Percentiles rank a stretch among this genome's conserved stretches.
Conservation (phyloP, 1,140 invertebrate species). For the Cydia strobilella region DNA sequence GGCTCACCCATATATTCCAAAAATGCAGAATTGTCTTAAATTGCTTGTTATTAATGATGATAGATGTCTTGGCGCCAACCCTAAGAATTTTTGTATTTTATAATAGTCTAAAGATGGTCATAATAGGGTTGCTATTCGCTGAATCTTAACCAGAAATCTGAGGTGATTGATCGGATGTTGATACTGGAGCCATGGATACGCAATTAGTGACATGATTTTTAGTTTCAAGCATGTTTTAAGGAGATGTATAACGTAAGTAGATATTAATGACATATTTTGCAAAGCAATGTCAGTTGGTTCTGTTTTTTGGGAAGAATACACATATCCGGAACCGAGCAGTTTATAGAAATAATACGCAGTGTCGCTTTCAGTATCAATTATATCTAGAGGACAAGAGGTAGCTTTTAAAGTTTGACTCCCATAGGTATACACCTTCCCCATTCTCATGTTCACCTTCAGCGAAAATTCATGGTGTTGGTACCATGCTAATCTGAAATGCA, state of each 20-base stretch:
- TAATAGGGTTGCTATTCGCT: constrained; percentile 40
- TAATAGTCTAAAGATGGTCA: constrained; percentile 35
- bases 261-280: too few relatives aligned
- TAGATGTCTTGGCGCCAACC: constrained; percentile 74
- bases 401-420: too few relatives aligned
- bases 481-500: too few relatives aligned
- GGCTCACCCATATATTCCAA: constrained; percentile 66
- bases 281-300: too few relatives aligned
- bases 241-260: constrained; percentile 48
- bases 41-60: constrained; percentile 79
- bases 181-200: constrained; percentile 69
- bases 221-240: constrained; percentile 46
- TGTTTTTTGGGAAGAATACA: too few relatives aligned
- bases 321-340: too few relatives aligned
- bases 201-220: constrained; percentile 70
- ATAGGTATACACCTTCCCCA: too few relatives aligned
- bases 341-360: too few relatives aligned
- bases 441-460: too few relatives aligned
- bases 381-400: too few relatives aligned
- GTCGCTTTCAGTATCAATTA: too few relatives aligned
- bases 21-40: constrained; percentile 77
- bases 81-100: not conserved
- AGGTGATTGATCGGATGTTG: constrained; percentile 66
- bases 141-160: constrained; percentile 35
- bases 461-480: too few relatives aligned